Base-by-base conservation (phyloP, 1,140 invertebrate species). In the Drosophila sp. region DNA sequence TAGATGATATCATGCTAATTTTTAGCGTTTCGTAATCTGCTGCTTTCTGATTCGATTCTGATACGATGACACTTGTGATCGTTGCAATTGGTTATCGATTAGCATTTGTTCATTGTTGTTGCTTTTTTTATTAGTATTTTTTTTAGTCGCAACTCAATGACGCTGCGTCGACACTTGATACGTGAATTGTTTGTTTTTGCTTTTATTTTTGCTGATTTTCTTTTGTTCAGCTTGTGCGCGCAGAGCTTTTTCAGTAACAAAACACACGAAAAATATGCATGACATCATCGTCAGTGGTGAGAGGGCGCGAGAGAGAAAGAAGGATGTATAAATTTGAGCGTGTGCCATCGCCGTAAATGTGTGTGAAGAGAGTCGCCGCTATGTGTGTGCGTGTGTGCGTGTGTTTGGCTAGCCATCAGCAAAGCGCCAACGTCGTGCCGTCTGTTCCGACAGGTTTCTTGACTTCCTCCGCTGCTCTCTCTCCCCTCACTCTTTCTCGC, bases 201-300 rank as follows among this genome's bases (percentile, higher is more conserved):
- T 61, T 61, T 38, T 53, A 48, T 16, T 43, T 29, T 41, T 61
- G 13, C 16, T 43, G 59, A 9, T 72, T 65, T 59, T 79, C 65
- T 64, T 62, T 84, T 72, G 40, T 72, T 76, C 56, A 32, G 56
- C 72, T 84, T 76, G 53, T 74, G 45, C 62, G 59, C 54, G 75
- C 61, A 40, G 62, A 66, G 65, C 62, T 76, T 82, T 80, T 89
- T 83, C 83, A 76, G 79, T 89, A 87, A 83, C 66, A 72, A 72
- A 59, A 58, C 50, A 53, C 50, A 72, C 81, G 81, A 86, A 79
- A 87, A 89, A 87, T 87, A 87, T 87, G 83, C 83, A 87, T 87
- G 83, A 89, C 83, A 87, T 87, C 83, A 87, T 86, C 80, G 29
- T 18, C 58, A 70, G 48, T 57, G 63, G 57, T 61, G 73, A 40